phyloP scores from a whole-genome alignment of 2,888 invertebrate genomes.

The Danaus chrysippus region DNA sequence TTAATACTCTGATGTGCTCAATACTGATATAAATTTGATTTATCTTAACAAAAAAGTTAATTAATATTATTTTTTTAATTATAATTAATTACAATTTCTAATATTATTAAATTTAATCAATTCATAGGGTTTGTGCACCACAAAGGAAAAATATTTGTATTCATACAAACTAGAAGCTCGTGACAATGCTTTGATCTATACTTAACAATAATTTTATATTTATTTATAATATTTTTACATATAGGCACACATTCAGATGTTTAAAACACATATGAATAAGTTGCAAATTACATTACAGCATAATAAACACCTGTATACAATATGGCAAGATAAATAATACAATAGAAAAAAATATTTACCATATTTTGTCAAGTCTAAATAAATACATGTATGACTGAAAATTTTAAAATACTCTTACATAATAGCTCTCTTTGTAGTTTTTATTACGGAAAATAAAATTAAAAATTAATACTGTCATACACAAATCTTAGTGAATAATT shows the following conservation, averaged over 20 bases:
- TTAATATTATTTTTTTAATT: neutral
- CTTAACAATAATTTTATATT: slow-evolving; percentile 48
- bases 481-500: no score
- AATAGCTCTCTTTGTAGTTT: no score
- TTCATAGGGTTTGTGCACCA: slow-evolving; percentile 9
- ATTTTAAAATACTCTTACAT: no score
- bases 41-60: neutral
- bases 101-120: slow-evolving; percentile 4
- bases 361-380: no score
- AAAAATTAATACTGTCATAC: no score
- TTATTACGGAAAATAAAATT: no score
- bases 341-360: no score
- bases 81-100: slow-evolving; percentile 25
- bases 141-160: slow-evolving; percentile 20
- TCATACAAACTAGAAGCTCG: slow-evolving; percentile 53
- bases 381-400: no score
- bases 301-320: no score
- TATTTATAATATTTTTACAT: slow-evolving; percentile 48
- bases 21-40: slow-evolving; percentile 3
- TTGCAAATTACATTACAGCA: neutral
- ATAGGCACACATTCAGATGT: slow-evolving; percentile 70
- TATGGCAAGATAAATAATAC: no score
- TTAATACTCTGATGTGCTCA: neutral
- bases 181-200: slow-evolving; percentile 48
- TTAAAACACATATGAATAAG: slow-evolving; percentile 32